These are phyloP conservation scores for Hedya salicella DNA, from an alignment of 2,888 invertebrate species.

Conservation along the genomic window DNA sequence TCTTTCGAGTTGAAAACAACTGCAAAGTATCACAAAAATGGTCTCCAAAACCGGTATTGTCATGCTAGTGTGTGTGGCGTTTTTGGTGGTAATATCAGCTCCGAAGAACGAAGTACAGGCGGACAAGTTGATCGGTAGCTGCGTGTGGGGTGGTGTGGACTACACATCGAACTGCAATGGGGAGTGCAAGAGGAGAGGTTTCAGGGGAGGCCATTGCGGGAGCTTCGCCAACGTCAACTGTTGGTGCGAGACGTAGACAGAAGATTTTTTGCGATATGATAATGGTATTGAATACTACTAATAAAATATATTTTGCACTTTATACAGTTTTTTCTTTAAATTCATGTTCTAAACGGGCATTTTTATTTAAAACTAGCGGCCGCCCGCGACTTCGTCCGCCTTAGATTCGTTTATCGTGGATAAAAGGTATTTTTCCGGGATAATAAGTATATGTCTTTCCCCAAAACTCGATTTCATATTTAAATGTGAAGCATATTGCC, in stretches of 20 bases:
- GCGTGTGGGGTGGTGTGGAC: conserved; percentile 55
- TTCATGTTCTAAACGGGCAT: no score
- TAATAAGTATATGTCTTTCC: no score
- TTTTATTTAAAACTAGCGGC: no score
- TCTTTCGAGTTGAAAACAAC: background rate
- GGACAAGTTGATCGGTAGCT: conserved; percentile 53
- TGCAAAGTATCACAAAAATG: background rate
- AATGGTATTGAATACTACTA: no score
- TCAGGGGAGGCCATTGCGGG: conserved; percentile 52
- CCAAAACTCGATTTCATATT: no score
- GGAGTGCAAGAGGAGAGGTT: conserved; percentile 50
- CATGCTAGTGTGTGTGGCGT: conserved; percentile 48
- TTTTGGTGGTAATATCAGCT: conserved; percentile 52
- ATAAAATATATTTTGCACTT: no score
- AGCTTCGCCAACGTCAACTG: conserved; percentile 48
- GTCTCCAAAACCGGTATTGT: background rate
- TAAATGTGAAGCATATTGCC: no score
- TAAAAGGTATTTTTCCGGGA: no score
- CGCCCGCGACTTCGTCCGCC: no score
- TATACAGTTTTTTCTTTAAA: no score
- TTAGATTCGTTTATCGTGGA: no score
- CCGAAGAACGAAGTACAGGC: conserved; percentile 48
- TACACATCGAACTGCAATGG: conserved; percentile 54
- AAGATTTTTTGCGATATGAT: no score
- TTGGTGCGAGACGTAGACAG: conserved; percentile 31